A percentile compares a stretch with the other conserved stretches of the same genome.
These are phyloP conservation scores for Catamblyrhynchus diadema DNA, from an alignment of 2,797 vertebrate genomes.

Conservation along the genomic window DNA sequence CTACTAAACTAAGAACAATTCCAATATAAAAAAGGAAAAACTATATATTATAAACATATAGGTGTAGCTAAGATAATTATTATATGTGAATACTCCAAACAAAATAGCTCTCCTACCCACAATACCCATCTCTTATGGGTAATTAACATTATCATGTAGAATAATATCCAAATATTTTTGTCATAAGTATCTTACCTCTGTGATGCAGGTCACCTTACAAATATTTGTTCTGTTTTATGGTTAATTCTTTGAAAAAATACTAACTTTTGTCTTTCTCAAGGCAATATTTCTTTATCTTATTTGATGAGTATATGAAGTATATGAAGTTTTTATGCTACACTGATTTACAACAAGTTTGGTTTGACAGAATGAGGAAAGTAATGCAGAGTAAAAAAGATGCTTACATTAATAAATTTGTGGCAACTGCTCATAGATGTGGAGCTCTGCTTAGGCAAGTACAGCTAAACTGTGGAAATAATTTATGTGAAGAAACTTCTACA, in stretches of 20 bases:
- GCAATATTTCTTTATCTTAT: background rate
- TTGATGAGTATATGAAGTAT: background rate
- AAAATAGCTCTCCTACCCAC: background rate
- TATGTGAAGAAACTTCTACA: background rate
- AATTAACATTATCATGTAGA: background rate
- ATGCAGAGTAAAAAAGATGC: background rate
- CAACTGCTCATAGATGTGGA: background rate
- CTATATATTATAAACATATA: background rate
- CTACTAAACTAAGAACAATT: background rate
- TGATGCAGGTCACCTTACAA: background rate
- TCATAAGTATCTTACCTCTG: background rate
- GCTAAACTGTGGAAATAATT: background rate
- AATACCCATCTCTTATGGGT: background rate
- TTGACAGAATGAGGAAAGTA: background rate
- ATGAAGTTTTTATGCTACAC: background rate
- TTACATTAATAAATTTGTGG: background rate
- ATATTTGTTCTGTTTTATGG: background rate
- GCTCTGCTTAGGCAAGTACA: background rate
- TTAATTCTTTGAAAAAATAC: background rate
- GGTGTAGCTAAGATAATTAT: background rate
- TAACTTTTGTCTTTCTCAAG: background rate
- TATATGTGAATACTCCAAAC: background rate
- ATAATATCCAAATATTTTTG: background rate
- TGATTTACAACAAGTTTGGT: background rate
- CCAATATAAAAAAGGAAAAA: background rate